phyloP scores from a whole-genome alignment of 2,888 invertebrate species.

The Asteroscopus sphinx region DNA sequence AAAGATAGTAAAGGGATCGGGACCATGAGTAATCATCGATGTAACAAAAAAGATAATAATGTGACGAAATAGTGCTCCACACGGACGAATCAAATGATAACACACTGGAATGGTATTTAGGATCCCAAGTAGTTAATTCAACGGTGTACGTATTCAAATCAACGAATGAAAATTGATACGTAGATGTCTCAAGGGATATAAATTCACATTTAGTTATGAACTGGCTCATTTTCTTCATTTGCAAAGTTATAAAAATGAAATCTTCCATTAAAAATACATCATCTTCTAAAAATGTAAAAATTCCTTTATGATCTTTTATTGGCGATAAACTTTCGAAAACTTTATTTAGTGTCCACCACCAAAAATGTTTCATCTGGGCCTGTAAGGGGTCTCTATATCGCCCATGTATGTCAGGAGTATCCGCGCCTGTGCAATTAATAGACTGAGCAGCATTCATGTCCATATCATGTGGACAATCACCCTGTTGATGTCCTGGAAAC shows the following conservation, averaged over 20 bases:
- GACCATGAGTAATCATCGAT: slow-evolving; percentile 75
- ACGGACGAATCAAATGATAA: slow-evolving; percentile 67
- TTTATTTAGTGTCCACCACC: slow-evolving; percentile 80
- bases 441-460: slow-evolving; percentile 52
- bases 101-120: slow-evolving; percentile 64
- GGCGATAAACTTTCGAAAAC: slow-evolving; percentile 68
- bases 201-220: slow-evolving; percentile 67
- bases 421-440: slow-evolving; percentile 66
- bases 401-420: slow-evolving; percentile 67
- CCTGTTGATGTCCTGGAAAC: slow-evolving; percentile 66
- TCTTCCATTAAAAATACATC: slow-evolving; percentile 70
- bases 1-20: slow-evolving; percentile 69
- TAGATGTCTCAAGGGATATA: slow-evolving; percentile 62
- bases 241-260: slow-evolving; percentile 70
- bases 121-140: slow-evolving; percentile 68
- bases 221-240: slow-evolving; percentile 67
- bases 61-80: slow-evolving; percentile 73
- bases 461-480: slow-evolving; percentile 64
- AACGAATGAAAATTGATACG: slow-evolving; percentile 26
- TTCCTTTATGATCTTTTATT: slow-evolving; percentile 60
- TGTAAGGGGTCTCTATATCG: slow-evolving; percentile 64
- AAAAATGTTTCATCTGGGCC: slow-evolving; percentile 71
- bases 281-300: slow-evolving; percentile 70
- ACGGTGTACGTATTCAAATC: slow-evolving; percentile 51
- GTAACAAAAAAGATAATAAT: slow-evolving; percentile 73